phyloP scores from a whole-genome alignment of 2,113 vertebrate species.

The Leucoraja erinaceus region DNA sequence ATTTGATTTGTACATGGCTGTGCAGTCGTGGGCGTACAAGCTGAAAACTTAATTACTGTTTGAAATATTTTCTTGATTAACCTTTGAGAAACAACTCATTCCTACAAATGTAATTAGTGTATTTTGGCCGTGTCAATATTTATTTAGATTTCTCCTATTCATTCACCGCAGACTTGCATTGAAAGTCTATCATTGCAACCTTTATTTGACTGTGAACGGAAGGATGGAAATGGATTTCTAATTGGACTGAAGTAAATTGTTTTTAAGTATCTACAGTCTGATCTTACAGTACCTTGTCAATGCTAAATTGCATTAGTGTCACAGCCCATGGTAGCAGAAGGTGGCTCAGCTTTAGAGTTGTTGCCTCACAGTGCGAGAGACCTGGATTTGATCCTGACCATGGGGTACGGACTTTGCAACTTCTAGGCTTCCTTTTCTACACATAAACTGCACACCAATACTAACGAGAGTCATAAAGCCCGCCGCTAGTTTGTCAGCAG shows the following conservation, averaged over 20 bases:
- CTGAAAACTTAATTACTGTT: neutral
- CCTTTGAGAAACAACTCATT: neutral
- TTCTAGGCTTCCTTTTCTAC: neutral
- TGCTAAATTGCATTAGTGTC: neutral
- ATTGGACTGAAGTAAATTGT: neutral
- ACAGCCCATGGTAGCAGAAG: neutral
- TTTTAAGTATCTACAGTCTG: slow-evolving; percentile 5
- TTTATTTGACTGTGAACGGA: slow-evolving; percentile 23
- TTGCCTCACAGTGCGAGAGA: too few species aligned
- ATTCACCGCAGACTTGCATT: neutral
- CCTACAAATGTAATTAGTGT: neutral
- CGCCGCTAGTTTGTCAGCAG: neutral
- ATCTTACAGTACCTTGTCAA: neutral
- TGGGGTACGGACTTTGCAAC: neutral
- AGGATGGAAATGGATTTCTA: slow-evolving; percentile 21
- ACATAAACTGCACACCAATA: neutral
- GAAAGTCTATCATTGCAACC: neutral
- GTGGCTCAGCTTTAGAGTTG: too few species aligned
- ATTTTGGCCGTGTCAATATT: neutral
- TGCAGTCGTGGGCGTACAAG: too few species aligned
- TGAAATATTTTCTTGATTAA: neutral
- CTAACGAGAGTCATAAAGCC: too few species aligned
- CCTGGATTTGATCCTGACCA: too few species aligned
- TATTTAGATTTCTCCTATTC: neutral
- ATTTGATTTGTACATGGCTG: too few species aligned